These are phyloP conservation scores for Alligator mississippiensis DNA, from an alignment of 2,113 vertebrate species.

Conservation along the genomic window DNA sequence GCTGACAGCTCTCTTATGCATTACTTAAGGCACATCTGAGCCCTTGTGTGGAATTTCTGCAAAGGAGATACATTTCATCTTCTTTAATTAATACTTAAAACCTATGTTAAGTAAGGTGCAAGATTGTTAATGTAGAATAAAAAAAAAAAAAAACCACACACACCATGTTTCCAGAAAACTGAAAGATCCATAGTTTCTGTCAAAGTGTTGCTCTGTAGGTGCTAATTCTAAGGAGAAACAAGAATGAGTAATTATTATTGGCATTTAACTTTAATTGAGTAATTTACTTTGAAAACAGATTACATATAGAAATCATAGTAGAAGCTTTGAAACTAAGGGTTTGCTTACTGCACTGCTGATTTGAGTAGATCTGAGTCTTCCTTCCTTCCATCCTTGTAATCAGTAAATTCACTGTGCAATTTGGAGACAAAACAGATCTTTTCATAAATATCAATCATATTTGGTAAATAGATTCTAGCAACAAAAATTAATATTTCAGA, in stretches of 20 bases:
- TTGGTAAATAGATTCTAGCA: too few relatives aligned
- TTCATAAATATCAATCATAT: too few relatives aligned
- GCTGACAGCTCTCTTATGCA: not conserved
- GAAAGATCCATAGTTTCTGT: not conserved
- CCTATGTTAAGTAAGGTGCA: not conserved
- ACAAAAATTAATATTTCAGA: too few relatives aligned
- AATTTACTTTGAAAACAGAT: not conserved
- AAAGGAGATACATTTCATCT: not conserved
- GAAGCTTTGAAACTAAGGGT: not conserved
- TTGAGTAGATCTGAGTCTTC: not conserved
- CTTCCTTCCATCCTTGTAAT: too few relatives aligned
- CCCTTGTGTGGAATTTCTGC: not conserved
- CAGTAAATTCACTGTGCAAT: too few relatives aligned
- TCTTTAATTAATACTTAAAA: not conserved
- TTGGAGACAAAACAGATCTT: too few relatives aligned
- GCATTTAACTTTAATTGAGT: slow-evolving; percentile 16
- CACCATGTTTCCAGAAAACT: not conserved
- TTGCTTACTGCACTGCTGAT: not conserved
- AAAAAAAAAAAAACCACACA: not conserved
- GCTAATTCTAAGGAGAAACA: not conserved
- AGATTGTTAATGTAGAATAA: not conserved
- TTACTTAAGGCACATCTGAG: not conserved
- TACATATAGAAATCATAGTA: not conserved
- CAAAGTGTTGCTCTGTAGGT: not conserved
- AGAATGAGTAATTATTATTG: not conserved